Evolutionary conservation across 2,888 invertebrate species (phyloP).

Genomic region (Pachydiplax longipennis): DNA sequence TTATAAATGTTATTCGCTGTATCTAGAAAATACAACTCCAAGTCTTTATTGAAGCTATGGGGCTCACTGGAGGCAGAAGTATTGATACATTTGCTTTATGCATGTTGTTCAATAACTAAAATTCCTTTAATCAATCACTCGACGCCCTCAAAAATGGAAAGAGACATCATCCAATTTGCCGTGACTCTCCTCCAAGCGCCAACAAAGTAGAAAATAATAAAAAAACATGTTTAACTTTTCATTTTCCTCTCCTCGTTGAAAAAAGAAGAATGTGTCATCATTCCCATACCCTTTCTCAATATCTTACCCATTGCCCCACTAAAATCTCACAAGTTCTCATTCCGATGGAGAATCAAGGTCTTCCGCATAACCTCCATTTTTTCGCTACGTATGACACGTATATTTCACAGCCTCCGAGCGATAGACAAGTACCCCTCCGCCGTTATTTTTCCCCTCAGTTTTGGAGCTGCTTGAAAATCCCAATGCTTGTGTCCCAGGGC

Average conservation of each 20-base stretch:
- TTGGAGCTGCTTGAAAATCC: background rate
- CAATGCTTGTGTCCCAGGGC: background rate
- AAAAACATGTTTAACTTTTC: too few species aligned
- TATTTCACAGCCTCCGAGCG: background rate
- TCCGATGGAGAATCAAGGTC: background rate
- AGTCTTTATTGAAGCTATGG: too few species aligned
- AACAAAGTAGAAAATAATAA: too few species aligned
- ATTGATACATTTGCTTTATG: too few species aligned
- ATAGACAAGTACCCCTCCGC: background rate
- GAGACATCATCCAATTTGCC: too few species aligned
- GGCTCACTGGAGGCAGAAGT: too few species aligned
- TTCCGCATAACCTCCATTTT: background rate
- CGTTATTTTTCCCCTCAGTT: background rate
- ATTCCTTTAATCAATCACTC: too few species aligned
- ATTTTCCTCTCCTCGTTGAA: background rate
- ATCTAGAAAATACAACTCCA: too few species aligned
- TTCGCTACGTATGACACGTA: background rate
- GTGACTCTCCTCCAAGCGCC: too few species aligned
- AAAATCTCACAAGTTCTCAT: background rate
- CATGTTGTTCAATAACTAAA: too few species aligned
- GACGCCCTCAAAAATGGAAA: too few species aligned
- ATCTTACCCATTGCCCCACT: background rate
- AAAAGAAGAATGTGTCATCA: background rate
- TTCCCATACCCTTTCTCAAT: background rate
- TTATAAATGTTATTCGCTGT: too few species aligned